Evolutionary conservation across 2,888 invertebrate species (phyloP), one percentile per base, ranked within the genome.

Genomic region (Seira ritae): DNA sequence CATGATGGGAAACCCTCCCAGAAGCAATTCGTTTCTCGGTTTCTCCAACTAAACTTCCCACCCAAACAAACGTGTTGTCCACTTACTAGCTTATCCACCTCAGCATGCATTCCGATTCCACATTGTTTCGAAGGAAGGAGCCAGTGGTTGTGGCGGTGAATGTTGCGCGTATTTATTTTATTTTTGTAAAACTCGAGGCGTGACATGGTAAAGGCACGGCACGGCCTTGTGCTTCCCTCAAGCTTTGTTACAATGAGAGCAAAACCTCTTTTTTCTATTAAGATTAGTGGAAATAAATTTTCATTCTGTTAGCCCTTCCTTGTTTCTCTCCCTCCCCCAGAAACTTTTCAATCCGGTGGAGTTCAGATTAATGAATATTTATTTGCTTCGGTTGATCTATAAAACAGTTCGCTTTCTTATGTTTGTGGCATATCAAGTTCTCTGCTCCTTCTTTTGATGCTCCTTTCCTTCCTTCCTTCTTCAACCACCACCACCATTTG

Each of bases 301-400:
- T 87, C 88, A 88, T 88, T 88, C 67, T 37, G 67, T 71, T 37
- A 24, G 20, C 66, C 75, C 55, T 66, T 22, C 60, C 46, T 62
- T 62, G 15, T 70, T 69, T 67, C 69, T 22, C 69, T 81, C 70
- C 67, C 76, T 77, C 73, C 77, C 77, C 77, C 83, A 69, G 80
- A 68, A 85, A 88, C 85, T 86, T 85, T 86, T 88, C 86, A 86
- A 80, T 84, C 85, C 84, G 70, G 73, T 73, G 84, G 84, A 85
- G 83, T 75, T 82, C 85, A 82, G 76, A 84, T 87, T 86, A 87
- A 88, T 87, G 87, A 88, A 87, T 88, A 87, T 88, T 88, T 87
- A 87, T 87, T 84, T 86, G 83, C 81, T 71, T 73, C 73, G 19
- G 68, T 77, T 73, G 66, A 78, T 83, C 73, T 78, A 72, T 65